phyloP scores from a whole-genome alignment of 2,888 invertebrate genomes.

The Allolobophora icterica region DNA sequence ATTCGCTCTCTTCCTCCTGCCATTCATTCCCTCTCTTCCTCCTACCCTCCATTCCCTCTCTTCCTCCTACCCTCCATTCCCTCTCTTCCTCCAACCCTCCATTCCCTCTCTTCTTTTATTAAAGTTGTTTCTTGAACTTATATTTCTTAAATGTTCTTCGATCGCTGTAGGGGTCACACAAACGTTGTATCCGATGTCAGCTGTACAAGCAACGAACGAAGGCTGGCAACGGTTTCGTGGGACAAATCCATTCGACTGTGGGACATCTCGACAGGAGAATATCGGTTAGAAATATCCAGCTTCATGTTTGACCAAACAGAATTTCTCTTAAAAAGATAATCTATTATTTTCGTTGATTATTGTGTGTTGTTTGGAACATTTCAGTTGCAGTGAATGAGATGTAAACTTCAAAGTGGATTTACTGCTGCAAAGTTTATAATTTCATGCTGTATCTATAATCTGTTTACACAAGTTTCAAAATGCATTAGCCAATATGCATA shows the following conservation, averaged over 20 bases:
- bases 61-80: too few relatives aligned
- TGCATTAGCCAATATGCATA: background rate
- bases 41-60: too few relatives aligned
- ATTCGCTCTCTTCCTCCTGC: too few relatives aligned
- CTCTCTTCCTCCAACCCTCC: too few relatives aligned
- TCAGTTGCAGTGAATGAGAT: too few relatives aligned
- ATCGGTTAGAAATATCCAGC: constrained; percentile 52
- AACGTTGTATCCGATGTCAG: constrained; percentile 60
- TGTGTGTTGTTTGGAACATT: too few relatives aligned
- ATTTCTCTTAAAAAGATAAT: background rate
- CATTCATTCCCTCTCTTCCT: too few relatives aligned
- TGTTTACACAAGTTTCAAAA: background rate
- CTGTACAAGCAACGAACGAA: constrained; percentile 59
- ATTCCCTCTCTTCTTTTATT: too few relatives aligned
- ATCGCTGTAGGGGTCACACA: constrained; percentile 57
- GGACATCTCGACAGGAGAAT: constrained; percentile 64
- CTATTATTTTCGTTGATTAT: background rate
- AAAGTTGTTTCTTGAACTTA: background rate
- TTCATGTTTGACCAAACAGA: background rate
- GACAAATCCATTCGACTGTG: constrained; percentile 63
- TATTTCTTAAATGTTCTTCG: background rate
- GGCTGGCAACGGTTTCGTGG: constrained; percentile 64
- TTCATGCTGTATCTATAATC: background rate
- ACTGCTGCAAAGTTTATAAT: too few relatives aligned
- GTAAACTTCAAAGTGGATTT: too few relatives aligned